Conservation (phyloP, 2,888 invertebrate species). For the Yponomeuta malinellus region DNA sequence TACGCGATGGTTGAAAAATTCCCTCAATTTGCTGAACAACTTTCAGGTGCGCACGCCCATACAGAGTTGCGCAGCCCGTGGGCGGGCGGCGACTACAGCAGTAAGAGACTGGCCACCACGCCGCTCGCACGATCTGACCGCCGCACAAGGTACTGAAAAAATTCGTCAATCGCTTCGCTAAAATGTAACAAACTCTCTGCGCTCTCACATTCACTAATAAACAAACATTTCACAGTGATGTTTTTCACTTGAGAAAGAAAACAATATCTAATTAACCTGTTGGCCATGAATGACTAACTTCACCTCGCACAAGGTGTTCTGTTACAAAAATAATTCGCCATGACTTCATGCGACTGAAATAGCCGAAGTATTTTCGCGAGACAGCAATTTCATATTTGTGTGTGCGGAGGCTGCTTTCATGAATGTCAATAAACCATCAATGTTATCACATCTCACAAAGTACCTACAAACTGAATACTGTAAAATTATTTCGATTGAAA, state of each 20-base stretch:
- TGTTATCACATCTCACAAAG: too few species aligned
- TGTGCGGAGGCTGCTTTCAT: not conserved
- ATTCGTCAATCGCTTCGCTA: constrained; percentile 43
- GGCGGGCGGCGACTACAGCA: constrained; percentile 52
- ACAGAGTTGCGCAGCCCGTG: constrained; percentile 30
- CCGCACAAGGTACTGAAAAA: constrained; percentile 64
- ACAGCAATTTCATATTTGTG: constrained; percentile 9
- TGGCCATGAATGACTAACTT: constrained; percentile 62
- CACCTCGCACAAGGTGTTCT: constrained; percentile 48
- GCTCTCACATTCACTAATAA: constrained; percentile 17
- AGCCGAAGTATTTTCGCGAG: constrained; percentile 32
- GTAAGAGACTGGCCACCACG: constrained; percentile 67
- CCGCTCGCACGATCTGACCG: constrained; percentile 71
- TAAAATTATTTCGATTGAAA: too few species aligned
- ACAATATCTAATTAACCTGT: constrained; percentile 50
- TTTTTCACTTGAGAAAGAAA: constrained; percentile 30
- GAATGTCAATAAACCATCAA: too few species aligned
- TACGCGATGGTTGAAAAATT: not conserved
- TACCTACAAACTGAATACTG: too few species aligned
- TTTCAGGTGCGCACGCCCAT: constrained; percentile 43
- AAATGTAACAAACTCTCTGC: not conserved
- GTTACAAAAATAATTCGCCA: constrained; percentile 64
- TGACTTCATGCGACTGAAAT: constrained; percentile 68
- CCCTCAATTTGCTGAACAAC: not conserved
- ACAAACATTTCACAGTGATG: constrained; percentile 56